A percentile compares a stretch with the other conserved stretches of the same genome.
Conservation (phyloP, 1,140 invertebrate genomes). For the Drosophila pseudoananassae region DNA sequence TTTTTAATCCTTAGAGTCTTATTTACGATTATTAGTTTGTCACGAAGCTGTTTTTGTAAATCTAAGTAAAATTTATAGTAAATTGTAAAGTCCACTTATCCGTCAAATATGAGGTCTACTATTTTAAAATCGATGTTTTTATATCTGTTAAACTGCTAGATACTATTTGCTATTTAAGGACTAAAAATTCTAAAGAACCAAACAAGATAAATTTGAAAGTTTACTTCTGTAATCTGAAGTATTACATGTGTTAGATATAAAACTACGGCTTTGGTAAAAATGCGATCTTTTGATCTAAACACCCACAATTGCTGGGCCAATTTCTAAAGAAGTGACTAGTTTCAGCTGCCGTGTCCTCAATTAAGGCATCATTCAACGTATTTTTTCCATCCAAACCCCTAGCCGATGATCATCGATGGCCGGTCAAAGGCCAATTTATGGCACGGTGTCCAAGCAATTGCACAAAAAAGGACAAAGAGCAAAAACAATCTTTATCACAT, state of each 20-base stretch:
- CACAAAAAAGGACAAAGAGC: slow-evolving; percentile 47
- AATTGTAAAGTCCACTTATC: background rate
- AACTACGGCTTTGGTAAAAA: slow-evolving; percentile 4
- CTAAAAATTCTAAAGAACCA: background rate
- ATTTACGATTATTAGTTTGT: background rate
- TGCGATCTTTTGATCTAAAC: slow-evolving; percentile 43
- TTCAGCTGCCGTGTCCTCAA: slow-evolving; percentile 71
- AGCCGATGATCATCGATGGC: slow-evolving; percentile 38
- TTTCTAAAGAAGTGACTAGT: slow-evolving; percentile 51
- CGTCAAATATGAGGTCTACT: background rate
- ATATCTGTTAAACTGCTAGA: no score
- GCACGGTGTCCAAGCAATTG: slow-evolving; percentile 62
- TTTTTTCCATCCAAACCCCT: slow-evolving; percentile 42
- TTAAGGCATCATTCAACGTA: slow-evolving; percentile 75
- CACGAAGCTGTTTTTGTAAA: background rate
- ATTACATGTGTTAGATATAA: slow-evolving; percentile 53
- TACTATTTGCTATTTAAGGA: background rate
- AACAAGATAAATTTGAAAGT: background rate
- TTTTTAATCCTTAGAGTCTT: background rate
- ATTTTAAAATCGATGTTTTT: no score
- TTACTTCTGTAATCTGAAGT: background rate
- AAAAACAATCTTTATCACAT: slow-evolving; percentile 76
- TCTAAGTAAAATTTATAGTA: slow-evolving; percentile 6
- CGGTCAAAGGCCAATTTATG: slow-evolving; percentile 66
- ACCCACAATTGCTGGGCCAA: slow-evolving; percentile 59